phyloP scores from a whole-genome alignment of 2,888 invertebrate species.

The Furcula furcula region DNA sequence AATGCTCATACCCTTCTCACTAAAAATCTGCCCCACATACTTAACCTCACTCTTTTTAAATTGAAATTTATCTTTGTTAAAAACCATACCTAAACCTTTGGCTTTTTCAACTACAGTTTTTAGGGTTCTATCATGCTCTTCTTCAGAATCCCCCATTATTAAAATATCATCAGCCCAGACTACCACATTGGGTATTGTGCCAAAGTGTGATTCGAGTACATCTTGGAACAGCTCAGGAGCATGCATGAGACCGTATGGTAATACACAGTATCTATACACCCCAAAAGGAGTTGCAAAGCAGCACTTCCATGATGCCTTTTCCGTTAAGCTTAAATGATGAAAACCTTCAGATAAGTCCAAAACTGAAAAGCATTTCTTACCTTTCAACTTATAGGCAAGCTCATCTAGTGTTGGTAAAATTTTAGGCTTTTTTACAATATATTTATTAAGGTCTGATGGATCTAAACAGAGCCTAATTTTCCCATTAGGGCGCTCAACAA shows the following conservation, averaged over 20 bases:
- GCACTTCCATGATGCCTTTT: conserved; percentile 14
- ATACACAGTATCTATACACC: background rate
- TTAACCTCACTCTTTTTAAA: background rate
- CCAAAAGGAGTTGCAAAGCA: conserved; percentile 10
- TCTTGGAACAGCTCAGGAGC: background rate
- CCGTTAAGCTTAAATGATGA: conserved; percentile 10
- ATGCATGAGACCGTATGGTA: conserved; percentile 5
- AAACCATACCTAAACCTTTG: background rate
- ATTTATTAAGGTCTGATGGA: conserved; percentile 15
- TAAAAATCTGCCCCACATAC: background rate
- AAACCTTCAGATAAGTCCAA: conserved; percentile 17
- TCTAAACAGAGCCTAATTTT: conserved; percentile 16
- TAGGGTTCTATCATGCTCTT: background rate
- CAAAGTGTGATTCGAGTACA: background rate
- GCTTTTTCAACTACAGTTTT: background rate
- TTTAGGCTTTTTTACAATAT: conserved; percentile 18
- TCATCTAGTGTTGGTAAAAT: conserved; percentile 13
- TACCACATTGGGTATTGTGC: background rate
- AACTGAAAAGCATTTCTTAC: conserved; percentile 14
- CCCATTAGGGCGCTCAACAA: conserved; percentile 12
- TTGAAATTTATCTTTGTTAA: background rate
- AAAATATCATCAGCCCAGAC: background rate
- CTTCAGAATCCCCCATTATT: background rate
- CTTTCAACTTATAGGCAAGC: conserved; percentile 9
- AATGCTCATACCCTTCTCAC: background rate